A percentile compares a stretch with the other conserved stretches of the same genome.
Evolutionary conservation across 2,888 invertebrate species (phyloP).

Genomic region (Athalia circularis): DNA sequence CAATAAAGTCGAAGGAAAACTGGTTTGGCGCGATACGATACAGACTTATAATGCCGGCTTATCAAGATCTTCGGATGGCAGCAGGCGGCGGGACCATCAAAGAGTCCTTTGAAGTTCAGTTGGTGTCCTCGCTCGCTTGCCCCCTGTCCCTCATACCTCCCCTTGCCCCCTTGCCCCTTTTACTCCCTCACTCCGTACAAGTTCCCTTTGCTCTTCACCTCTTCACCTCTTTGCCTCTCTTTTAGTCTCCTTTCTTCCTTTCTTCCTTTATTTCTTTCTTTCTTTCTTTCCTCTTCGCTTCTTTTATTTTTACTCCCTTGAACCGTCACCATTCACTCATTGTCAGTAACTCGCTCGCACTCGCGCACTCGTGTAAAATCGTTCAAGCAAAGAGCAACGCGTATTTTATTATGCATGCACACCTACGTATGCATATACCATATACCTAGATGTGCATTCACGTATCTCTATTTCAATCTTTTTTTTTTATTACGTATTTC

Average conservation of each 20-base stretch:
- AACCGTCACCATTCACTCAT: constrained; percentile 24
- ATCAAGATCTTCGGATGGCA: constrained; percentile 71
- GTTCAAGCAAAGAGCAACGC: constrained; percentile 27
- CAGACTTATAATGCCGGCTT: constrained; percentile 68
- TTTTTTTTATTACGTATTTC: no score
- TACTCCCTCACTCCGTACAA: not conserved
- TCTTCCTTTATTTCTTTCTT: constrained; percentile 31
- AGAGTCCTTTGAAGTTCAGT: constrained; percentile 71
- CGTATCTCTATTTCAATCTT: no score
- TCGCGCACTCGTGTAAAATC: constrained; percentile 13
- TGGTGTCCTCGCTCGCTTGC: constrained; percentile 62
- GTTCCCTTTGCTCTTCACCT: no score
- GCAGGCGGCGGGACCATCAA: constrained; percentile 70
- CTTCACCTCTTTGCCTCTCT: constrained; percentile 10
- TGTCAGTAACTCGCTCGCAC: constrained; percentile 47
- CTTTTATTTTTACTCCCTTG: constrained; percentile 17
- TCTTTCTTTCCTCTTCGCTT: constrained; percentile 31
- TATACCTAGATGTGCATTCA: no score
- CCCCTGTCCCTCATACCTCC: constrained; percentile 1
- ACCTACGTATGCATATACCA: not conserved
- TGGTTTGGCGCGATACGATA: constrained; percentile 65
- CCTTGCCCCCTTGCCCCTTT: not conserved
- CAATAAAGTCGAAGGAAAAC: constrained; percentile 63
- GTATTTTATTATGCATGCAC: not conserved
- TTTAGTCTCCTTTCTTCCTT: constrained; percentile 34